These are phyloP conservation scores for Drosophila infuscata DNA, from an alignment of 2,888 invertebrate genomes.

Conservation along the genomic window DNA sequence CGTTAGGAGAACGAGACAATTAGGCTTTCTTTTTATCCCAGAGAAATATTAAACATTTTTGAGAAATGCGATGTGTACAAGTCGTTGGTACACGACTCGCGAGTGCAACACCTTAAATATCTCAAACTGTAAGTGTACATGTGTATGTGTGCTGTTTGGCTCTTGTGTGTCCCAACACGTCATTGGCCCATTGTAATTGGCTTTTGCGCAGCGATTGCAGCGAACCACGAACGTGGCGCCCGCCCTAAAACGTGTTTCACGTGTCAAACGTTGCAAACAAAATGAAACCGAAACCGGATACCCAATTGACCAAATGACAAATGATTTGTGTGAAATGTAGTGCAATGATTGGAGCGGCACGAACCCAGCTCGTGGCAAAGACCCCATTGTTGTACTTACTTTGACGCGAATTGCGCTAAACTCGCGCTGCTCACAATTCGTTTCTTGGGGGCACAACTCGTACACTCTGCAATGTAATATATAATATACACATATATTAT, in stretches of 20 bases:
- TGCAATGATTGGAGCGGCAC: slow-evolving; percentile 52
- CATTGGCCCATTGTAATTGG: slow-evolving; percentile 21
- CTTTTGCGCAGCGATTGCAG: slow-evolving; percentile 24
- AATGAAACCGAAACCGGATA: slow-evolving; percentile 22
- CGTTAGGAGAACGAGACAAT: neutral
- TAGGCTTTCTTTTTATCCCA: neutral
- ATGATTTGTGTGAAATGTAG: slow-evolving; percentile 20
- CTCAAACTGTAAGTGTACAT: neutral
- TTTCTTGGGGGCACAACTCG: slow-evolving; percentile 83
- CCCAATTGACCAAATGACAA: slow-evolving; percentile 35
- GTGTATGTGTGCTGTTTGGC: neutral
- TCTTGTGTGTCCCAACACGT: slow-evolving; percentile 13
- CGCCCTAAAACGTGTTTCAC: slow-evolving; percentile 64
- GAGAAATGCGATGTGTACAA: neutral
- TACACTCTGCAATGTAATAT: slow-evolving; percentile 76
- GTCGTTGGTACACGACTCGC: slow-evolving; percentile 1
- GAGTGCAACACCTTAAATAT: neutral
- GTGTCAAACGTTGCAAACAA: slow-evolving; percentile 59
- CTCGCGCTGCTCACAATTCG: slow-evolving; percentile 83
- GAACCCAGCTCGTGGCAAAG: slow-evolving; percentile 47
- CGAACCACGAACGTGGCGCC: slow-evolving; percentile 49
- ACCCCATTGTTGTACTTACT: slow-evolving; percentile 68
- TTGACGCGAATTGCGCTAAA: slow-evolving; percentile 84
- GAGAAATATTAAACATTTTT: neutral
- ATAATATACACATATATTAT: neutral